Base-by-base conservation (phyloP, 2,113 vertebrate species). In the Arizona elegans region DNA sequence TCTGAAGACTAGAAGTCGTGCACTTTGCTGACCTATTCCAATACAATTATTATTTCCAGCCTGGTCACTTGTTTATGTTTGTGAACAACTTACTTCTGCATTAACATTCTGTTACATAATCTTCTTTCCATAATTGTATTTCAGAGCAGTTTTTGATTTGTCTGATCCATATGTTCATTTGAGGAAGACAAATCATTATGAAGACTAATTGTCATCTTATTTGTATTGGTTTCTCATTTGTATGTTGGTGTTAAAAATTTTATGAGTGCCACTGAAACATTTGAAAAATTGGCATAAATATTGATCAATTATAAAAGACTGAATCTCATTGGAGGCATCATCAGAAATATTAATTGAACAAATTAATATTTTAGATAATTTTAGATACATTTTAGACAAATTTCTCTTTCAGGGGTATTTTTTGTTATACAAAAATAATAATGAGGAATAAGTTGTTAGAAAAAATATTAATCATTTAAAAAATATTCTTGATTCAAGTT, bases 61-160 rank as follows among this genome's bases (percentile, higher is more conserved):
- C 33, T 38, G 75, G 33, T 21, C 33, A 81, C 8, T 81, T 43
- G 12, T 21, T 38, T 81, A 81, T 81, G 33, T 19, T 81, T 38
- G 33, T 81, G 33, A 81, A 81, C 75, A 81, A 38, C 8, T 90
- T 94, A 94, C 94, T 53, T 93, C 54, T 96, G 97, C 96, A 96
- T 96, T 96, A 96, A 96, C 96, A 96, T 96, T 97, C 96, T 91
- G 94, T 95, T 96, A 17, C 75, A 81, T 38, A 81, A 38, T 38
- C 75, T 8, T 21, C 33, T 81, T 17, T 1, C 2, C 17, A 4
- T 5, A 50, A 21, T 43, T 81, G 8, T 81, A 43, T 81, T 81
- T 81, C 33, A 81, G 17, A 7, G 33, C 33, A 81, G 33, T 81
- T 38, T 81, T 81, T 81, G 33, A 43, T 38, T 9, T 81, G 75